Conservation (phyloP, 2,888 invertebrate genomes). For the Drosophila kambysellisi region DNA sequence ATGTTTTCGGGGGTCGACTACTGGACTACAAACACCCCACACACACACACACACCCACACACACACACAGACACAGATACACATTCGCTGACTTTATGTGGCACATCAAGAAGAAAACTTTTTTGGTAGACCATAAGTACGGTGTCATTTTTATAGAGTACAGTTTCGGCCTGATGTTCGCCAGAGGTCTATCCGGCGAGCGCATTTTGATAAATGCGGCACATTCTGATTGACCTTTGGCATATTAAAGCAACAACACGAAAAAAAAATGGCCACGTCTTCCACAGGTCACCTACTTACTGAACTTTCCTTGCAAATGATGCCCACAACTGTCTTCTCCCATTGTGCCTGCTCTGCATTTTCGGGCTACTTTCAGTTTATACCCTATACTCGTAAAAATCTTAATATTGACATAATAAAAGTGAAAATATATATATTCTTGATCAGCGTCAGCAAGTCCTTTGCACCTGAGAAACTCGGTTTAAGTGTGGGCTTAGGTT, state of each 20-base stretch:
- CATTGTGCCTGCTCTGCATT: slow-evolving; percentile 12
- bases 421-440: not conserved
- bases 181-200: slow-evolving; percentile 5
- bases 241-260: slow-evolving; percentile 23
- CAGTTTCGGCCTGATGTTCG: slow-evolving; percentile 22
- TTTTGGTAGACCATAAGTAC: slow-evolving; percentile 62
- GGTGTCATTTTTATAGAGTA: slow-evolving; percentile 57
- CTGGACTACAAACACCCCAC: not conserved
- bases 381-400: not conserved
- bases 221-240: slow-evolving; percentile 40
- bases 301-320: slow-evolving; percentile 44
- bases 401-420: not conserved
- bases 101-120: slow-evolving; percentile 62
- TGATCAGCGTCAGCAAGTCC: not conserved
- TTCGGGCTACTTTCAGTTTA: not conserved
- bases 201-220: slow-evolving; percentile 42
- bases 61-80: not conserved
- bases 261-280: slow-evolving; percentile 3
- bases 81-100: slow-evolving; percentile 19
- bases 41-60: slow-evolving; percentile 5
- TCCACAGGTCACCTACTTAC: slow-evolving; percentile 21
- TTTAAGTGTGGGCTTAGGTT: not conserved
- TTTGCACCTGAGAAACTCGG: not conserved
- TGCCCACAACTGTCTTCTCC: slow-evolving; percentile 33
- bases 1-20: slow-evolving; percentile 22